Conservation (phyloP, 2,888 invertebrate genomes). For the Trichacis sp. region DNA sequence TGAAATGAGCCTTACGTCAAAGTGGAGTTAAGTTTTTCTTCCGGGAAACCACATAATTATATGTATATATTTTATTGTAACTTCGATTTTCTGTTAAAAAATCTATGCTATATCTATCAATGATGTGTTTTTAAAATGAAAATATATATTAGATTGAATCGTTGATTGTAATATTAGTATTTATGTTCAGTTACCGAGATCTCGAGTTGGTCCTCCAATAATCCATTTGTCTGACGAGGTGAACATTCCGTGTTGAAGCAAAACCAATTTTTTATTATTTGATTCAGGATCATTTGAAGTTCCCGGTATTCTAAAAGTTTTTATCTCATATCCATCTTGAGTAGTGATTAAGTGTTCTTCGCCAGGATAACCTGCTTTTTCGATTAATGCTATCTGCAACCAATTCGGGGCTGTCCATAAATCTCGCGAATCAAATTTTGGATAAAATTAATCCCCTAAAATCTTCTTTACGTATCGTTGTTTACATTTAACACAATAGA, state of each 20-base stretch:
- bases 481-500: not conserved
- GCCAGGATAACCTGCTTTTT: conserved; percentile 52
- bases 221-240: conserved; percentile 60
- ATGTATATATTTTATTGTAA: no score
- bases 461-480: not conserved
- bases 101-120: no score
- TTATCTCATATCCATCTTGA: conserved; percentile 56
- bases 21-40: no score
- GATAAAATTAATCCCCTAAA: no score
- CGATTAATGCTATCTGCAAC: conserved; percentile 54
- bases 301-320: conserved; percentile 55
- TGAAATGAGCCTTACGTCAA: no score
- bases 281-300: conserved; percentile 44
- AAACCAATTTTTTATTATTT: conserved; percentile 50
- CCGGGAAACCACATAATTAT: no score
- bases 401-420: no score
- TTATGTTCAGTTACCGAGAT: conserved; percentile 57
- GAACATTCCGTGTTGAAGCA: conserved; percentile 55
- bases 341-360: conserved; percentile 58
- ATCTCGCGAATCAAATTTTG: no score
- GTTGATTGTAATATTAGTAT: not conserved
- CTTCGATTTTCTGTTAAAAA: no score
- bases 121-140: no score
- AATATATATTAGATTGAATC: no score
- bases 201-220: conserved; percentile 53